Evolutionary conservation across 2,888 invertebrate species (phyloP).

Genomic region (Pseudanteris insignis): DNA sequence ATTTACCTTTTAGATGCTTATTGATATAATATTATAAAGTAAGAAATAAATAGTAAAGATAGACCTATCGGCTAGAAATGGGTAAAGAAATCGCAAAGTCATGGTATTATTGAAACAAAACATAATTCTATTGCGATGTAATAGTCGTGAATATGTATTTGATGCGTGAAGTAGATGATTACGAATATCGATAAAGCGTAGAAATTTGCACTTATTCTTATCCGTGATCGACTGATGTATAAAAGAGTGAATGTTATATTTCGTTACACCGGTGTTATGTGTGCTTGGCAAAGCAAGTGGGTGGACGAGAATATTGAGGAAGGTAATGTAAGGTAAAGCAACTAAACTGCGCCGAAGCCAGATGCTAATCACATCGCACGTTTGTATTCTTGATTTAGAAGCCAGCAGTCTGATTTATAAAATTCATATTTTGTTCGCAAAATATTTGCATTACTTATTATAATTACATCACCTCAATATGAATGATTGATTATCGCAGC

Average conservation of each 20-base stretch:
- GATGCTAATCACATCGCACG: slow-evolving; percentile 51
- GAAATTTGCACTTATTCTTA: slow-evolving; percentile 35
- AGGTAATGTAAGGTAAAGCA: slow-evolving; percentile 41
- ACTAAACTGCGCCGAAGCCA: slow-evolving; percentile 43
- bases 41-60: no score
- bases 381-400: no score
- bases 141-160: slow-evolving; percentile 28
- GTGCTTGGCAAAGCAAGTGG: slow-evolving; percentile 52
- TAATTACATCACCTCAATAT: no score
- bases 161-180: slow-evolving; percentile 25
- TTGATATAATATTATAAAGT: no score
- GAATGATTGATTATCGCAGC: neutral
- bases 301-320: slow-evolving; percentile 53
- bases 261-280: slow-evolving; percentile 41
- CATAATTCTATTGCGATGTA: slow-evolving; percentile 22
- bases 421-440: no score
- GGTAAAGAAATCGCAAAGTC: no score
- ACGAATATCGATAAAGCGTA: slow-evolving; percentile 34
- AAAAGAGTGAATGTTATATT: slow-evolving; percentile 37
- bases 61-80: no score
- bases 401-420: no score
- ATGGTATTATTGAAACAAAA: no score
- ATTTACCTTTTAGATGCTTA: no score
- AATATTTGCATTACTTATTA: no score
- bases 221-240: slow-evolving; percentile 26